phyloP scores from a whole-genome alignment of 2,888 invertebrate genomes.

The Eupelmus urozonus region DNA sequence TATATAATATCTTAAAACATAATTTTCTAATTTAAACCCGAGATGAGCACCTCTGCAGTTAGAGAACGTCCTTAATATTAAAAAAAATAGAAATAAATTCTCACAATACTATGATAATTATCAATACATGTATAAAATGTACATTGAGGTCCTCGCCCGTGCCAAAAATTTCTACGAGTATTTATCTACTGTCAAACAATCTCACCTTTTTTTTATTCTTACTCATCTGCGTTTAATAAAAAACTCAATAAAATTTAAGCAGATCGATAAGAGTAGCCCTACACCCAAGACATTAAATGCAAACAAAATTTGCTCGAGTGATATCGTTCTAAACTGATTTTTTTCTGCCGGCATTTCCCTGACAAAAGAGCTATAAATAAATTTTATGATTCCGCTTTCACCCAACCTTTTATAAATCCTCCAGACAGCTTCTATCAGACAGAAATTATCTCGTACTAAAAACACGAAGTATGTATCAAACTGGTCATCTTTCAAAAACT shows the following conservation, averaged over 20 bases:
- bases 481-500: neutral
- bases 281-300: neutral
- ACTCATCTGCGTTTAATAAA: neutral
- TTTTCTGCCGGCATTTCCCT: neutral
- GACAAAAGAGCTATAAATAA: neutral
- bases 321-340: neutral
- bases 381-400: neutral
- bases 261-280: neutral
- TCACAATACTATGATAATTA: too few species aligned
- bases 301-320: neutral
- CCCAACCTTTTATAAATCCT: neutral
- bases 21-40: too few species aligned
- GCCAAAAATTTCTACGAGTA: too few species aligned
- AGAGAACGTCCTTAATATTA: too few species aligned
- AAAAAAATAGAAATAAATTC: too few species aligned
- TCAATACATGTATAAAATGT: too few species aligned
- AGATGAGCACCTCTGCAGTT: too few species aligned
- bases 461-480: conserved; percentile 10
- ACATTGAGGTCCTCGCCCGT: too few species aligned
- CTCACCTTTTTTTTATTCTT: too few species aligned
- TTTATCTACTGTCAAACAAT: too few species aligned
- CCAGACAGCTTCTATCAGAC: neutral
- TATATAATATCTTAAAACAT: too few species aligned
- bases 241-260: neutral
- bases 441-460: conserved; percentile 6